Evolutionary conservation across 2,113 vertebrate genomes (phyloP), one percentile per base, ranked within the genome.

Genomic region (Nycticebus coucang): DNA sequence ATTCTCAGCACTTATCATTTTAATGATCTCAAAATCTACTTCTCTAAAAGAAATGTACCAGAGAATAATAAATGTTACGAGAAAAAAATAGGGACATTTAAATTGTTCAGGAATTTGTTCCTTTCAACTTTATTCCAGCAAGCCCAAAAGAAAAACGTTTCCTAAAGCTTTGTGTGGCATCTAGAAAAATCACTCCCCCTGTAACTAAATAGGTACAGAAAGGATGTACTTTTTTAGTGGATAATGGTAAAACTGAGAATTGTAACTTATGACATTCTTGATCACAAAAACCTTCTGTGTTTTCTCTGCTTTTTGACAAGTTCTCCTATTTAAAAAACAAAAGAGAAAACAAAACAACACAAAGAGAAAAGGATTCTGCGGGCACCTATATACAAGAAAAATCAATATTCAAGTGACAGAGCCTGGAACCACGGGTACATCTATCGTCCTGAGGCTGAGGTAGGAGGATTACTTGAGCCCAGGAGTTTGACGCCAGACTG

Each of bases 81-180:
- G 59, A 86, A 96, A 97, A 95, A 92, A 68, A 97, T 95, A 64
- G 35, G 45, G 84, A 97, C 59, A 87, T 87, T 80, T 84, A 89
- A 78, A 92, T 84, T 83, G 60, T 10, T 93, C 75, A 90, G 33
- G 24, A n/a, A 77, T 97, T 97, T 97, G 13, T 94, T 97, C 84
- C 84, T 41, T 97, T 91, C 91, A 37, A 93, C 98, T 97, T 82
- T 45, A 96, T 91, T 92, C 28, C 41, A 77, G 28, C 66, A 95
- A 77, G 14, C 9, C 89, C 15, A 71, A 21, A 59, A 96, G 78
- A 96, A 89, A 68, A 14, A 90, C 60, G 84, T 66, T 89, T 33
- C 92, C 57, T 91, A 66, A 87, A 88, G 79, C 28, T 87, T 50
- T 79, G 24, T 26, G 2, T 79, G 28, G 4, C 15, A 69, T 79